Evolutionary conservation across 2,888 invertebrate species (phyloP).

Genomic region (Baccha elongata): DNA sequence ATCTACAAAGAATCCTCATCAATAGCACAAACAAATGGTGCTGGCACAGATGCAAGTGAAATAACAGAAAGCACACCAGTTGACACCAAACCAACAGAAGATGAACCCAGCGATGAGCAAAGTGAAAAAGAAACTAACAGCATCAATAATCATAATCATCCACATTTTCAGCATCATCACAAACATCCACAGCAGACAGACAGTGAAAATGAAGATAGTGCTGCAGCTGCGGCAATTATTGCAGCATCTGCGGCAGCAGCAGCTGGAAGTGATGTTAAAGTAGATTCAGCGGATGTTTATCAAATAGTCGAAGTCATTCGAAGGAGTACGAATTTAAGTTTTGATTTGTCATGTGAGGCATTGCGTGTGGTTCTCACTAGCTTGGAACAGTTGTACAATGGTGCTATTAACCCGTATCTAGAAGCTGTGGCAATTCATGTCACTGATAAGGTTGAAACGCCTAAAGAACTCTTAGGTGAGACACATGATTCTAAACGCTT

Average conservation of each 20-base stretch:
- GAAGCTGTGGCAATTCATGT: constrained; percentile 85
- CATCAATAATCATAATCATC: constrained; percentile 79
- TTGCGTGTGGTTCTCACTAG: constrained; percentile 89
- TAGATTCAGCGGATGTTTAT: constrained; percentile 85
- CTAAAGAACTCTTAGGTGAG: constrained; percentile 85
- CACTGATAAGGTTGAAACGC: constrained; percentile 85
- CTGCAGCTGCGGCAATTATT: constrained; percentile 70
- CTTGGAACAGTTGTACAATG: constrained; percentile 84
- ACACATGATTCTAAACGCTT: constrained; percentile 93
- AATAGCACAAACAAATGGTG: constrained; percentile 75
- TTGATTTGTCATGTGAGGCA: constrained; percentile 93
- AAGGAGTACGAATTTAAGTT: constrained; percentile 92
- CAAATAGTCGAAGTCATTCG: constrained; percentile 91
- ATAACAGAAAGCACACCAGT: constrained; percentile 54
- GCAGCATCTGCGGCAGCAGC: constrained; percentile 73
- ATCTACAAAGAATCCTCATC: constrained; percentile 81
- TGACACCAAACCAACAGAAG: constrained; percentile 75
- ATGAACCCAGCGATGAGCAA: constrained; percentile 77
- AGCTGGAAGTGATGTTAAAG: constrained; percentile 77
- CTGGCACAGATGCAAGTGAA: constrained; percentile 73
- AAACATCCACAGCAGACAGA: constrained; percentile 80
- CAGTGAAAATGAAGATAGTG: constrained; percentile 76
- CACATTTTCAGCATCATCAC: constrained; percentile 80
- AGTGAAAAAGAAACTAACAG: constrained; percentile 76
- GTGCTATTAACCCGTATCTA: constrained; percentile 85